Evolutionary conservation across 1,140 invertebrate genomes (phyloP).

Genomic region (Diorhabda sublineata): DNA sequence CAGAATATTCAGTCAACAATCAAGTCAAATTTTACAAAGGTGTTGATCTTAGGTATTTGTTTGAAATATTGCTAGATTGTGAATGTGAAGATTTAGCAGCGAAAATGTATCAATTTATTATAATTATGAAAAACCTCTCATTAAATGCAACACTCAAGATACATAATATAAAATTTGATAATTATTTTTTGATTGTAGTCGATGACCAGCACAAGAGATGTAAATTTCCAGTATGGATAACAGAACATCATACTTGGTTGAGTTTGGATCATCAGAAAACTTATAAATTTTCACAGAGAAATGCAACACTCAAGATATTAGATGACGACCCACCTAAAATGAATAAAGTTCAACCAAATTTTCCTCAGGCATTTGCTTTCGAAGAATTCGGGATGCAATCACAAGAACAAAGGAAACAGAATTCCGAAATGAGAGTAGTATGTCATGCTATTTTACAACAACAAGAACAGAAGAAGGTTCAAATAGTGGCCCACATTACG

Average conservation of each 20-base stretch:
- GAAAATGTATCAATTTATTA: too few relatives aligned
- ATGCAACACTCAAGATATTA: constrained; percentile 65
- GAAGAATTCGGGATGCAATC: constrained; percentile 45
- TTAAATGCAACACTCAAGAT: too few relatives aligned
- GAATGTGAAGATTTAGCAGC: too few relatives aligned
- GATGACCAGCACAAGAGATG: constrained; percentile 61
- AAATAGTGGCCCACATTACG: constrained; percentile 68
- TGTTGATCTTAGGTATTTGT: too few relatives aligned
- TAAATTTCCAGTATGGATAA: constrained; percentile 72
- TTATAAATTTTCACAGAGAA: constrained; percentile 70
- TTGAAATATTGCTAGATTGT: too few relatives aligned
- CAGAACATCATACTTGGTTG: constrained; percentile 72
- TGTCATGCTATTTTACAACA: constrained; percentile 65
- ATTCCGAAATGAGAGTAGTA: constrained; percentile 58
- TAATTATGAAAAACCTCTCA: too few relatives aligned
- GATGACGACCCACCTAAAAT: constrained; percentile 41
- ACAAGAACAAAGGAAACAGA: constrained; percentile 47
- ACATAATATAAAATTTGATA: too few relatives aligned
- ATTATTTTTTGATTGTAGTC: constrained; percentile 35
- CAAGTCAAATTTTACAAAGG: too few relatives aligned
- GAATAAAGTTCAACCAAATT: constrained; percentile 35
- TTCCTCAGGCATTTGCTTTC: constrained; percentile 34
- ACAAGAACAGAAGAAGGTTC: constrained; percentile 56
- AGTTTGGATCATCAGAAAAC: constrained; percentile 69
- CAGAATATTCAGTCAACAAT: too few relatives aligned